phyloP scores from a whole-genome alignment of 2,888 invertebrate species.

The Microplitis manilae region DNA sequence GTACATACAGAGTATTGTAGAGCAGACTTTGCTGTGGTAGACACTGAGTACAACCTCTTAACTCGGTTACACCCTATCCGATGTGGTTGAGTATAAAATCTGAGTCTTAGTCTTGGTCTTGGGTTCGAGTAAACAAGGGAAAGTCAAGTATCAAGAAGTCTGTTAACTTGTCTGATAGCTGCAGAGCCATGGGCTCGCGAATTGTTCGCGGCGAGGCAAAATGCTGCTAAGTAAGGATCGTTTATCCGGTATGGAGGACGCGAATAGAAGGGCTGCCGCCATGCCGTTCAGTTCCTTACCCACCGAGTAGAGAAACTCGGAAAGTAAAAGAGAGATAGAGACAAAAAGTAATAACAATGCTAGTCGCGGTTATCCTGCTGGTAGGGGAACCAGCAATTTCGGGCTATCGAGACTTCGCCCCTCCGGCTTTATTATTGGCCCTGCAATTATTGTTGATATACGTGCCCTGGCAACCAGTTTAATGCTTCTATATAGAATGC shows the following conservation, averaged over 20 bases:
- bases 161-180: too few relatives aligned
- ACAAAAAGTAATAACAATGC: constrained; percentile 46
- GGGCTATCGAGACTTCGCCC: constrained; percentile 70
- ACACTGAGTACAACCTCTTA: too few relatives aligned
- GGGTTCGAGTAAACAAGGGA: too few relatives aligned
- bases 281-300: constrained; percentile 35
- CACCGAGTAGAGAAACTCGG: constrained; percentile 27
- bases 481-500: constrained; percentile 62
- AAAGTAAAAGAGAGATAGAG: constrained; percentile 6
- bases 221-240: constrained; percentile 60
- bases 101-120: too few relatives aligned
- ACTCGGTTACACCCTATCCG: too few relatives aligned
- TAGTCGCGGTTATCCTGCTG: constrained; percentile 24
- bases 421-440: constrained; percentile 71
- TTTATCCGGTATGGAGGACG: constrained; percentile 70
- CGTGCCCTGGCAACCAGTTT: constrained; percentile 64
- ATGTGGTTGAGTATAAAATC: too few relatives aligned
- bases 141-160: too few relatives aligned
- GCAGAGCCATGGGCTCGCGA: not conserved
- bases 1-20: not conserved
- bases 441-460: constrained; percentile 71
- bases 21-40: too few relatives aligned
- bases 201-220: constrained; percentile 38
- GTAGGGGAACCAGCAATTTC: constrained; percentile 72
- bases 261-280: constrained; percentile 51